These are phyloP conservation scores for Chloroceryle aenea DNA, from an alignment of 2,113 vertebrate genomes.

Conservation along the genomic window DNA sequence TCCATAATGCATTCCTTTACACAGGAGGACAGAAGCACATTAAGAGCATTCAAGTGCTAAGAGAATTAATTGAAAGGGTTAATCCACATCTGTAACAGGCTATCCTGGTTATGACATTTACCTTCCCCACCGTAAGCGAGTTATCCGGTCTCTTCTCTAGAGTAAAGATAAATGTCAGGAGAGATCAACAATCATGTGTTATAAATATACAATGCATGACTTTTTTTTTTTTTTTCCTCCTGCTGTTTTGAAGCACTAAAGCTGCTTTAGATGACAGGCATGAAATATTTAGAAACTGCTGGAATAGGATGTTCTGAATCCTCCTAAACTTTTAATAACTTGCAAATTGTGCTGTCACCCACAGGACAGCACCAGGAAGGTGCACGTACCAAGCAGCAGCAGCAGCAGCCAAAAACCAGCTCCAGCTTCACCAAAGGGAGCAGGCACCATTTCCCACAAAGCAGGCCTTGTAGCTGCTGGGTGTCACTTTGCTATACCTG, in stretches of 20 bases:
- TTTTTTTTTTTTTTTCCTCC: conserved; percentile 4
- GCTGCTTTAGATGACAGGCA: conserved; percentile 27
- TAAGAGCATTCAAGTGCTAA: not conserved
- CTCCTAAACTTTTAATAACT: conserved; percentile 48
- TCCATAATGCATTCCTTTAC: not conserved
- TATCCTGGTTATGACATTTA: conserved; percentile 31
- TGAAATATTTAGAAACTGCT: conserved; percentile 40
- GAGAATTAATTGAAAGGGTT: conserved; percentile 25
- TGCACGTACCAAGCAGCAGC: not conserved
- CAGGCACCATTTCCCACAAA: not conserved
- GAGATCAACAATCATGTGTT: conserved; percentile 43
- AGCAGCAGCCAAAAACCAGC: not conserved
- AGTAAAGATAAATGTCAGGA: conserved; percentile 46
- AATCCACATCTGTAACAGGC: not conserved
- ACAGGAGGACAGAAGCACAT: not conserved
- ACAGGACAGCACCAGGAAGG: not conserved
- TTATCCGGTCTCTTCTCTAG: not conserved
- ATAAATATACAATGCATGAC: conserved; percentile 17
- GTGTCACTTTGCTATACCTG: not conserved
- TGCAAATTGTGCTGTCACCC: not conserved
- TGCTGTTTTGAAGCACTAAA: conserved; percentile 36
- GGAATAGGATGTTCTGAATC: conserved; percentile 22
- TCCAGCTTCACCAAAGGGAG: not conserved
- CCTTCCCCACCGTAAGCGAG: not conserved
- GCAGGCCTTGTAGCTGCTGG: not conserved